phyloP scores from a whole-genome alignment of 30 jellyfish, hydroid and myxozoan genomes.

The Aurelia sp. region DNA sequence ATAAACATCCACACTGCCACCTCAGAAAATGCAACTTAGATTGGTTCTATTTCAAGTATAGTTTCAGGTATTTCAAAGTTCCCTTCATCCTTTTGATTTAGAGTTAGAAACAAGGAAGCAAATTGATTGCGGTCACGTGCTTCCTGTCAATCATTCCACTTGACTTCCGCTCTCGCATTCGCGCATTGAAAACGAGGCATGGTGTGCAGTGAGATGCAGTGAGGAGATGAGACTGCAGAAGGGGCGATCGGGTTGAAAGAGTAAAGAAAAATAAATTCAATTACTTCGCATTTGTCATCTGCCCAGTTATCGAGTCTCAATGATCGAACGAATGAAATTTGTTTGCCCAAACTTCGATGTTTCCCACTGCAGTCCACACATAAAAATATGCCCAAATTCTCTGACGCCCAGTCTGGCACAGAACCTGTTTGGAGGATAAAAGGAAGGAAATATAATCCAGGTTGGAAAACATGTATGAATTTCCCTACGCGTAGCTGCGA shows the following conservation, averaged over 20 bases:
- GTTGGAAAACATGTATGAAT: too few relatives aligned
- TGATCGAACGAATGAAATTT: slow-evolving; percentile 62
- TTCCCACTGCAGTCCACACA: slow-evolving; percentile 80
- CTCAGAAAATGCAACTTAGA: neutral
- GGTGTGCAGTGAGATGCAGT: too few relatives aligned
- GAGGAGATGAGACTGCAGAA: too few relatives aligned
- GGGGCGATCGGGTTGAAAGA: too few relatives aligned
- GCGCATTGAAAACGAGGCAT: neutral
- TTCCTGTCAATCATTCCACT: too few relatives aligned
- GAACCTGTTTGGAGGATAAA: neutral
- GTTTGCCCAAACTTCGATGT: slow-evolving; percentile 71
- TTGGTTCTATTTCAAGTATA: neutral
- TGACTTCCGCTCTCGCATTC: neutral
- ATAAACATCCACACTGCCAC: neutral
- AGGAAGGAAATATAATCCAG: neutral
- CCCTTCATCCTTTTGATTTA: neutral
- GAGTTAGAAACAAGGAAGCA: neutral
- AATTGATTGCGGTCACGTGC: neutral
- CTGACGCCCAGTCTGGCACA: slow-evolving; percentile 82
- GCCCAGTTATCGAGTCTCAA: slow-evolving; percentile 66
- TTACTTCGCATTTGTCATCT: slow-evolving; percentile 76
- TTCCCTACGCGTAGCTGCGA: too few relatives aligned
- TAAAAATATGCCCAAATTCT: slow-evolving; percentile 65
- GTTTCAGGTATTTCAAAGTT: neutral
- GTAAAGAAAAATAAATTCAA: too few relatives aligned